Evolutionary conservation across 2,113 vertebrate genomes (phyloP).

Genomic region (Eira barbara): DNA sequence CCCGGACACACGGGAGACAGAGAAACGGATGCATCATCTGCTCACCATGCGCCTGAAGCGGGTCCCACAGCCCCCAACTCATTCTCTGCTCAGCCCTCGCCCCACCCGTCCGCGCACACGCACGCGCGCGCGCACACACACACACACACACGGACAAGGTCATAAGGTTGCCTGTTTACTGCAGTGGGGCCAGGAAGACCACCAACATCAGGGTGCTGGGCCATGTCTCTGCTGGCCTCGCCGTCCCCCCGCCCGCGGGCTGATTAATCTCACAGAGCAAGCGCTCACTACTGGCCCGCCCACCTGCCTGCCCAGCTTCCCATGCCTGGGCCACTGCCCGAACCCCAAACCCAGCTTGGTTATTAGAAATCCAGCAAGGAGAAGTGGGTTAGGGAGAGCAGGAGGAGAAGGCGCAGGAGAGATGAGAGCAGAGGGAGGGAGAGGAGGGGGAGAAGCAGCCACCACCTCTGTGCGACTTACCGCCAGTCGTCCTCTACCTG

Average conservation of each 20-base stretch:
- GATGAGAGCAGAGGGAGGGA: conserved; percentile 63
- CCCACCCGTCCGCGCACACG: conserved; percentile 51
- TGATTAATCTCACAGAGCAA: conserved; percentile 71
- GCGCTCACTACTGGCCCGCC: conserved; percentile 39
- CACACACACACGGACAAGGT: conserved; percentile 78
- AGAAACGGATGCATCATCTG: conserved; percentile 71
- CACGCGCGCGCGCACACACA: background rate
- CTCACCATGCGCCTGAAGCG: conserved; percentile 72
- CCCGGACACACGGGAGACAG: conserved; percentile 71
- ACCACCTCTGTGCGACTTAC: conserved; percentile 87
- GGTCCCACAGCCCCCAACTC: conserved; percentile 72
- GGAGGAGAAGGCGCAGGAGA: conserved; percentile 45
- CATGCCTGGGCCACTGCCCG: conserved; percentile 49
- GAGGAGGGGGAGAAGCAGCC: conserved; percentile 67
- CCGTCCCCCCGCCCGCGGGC: background rate
- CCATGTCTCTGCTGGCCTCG: conserved; percentile 29
- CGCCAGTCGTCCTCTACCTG: conserved; percentile 99
- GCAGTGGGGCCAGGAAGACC: conserved; percentile 79
- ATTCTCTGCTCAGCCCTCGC: conserved; percentile 75
- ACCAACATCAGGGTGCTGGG: conserved; percentile 45
- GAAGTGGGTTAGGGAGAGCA: conserved; percentile 69
- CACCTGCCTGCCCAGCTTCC: conserved; percentile 63
- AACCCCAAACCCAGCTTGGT: conserved; percentile 71
- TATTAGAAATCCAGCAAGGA: conserved; percentile 74
- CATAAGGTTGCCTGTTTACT: conserved; percentile 86